These are phyloP conservation scores for Moxostoma hubbsi DNA, from an alignment of 2,797 vertebrate genomes.

Conservation along the genomic window DNA sequence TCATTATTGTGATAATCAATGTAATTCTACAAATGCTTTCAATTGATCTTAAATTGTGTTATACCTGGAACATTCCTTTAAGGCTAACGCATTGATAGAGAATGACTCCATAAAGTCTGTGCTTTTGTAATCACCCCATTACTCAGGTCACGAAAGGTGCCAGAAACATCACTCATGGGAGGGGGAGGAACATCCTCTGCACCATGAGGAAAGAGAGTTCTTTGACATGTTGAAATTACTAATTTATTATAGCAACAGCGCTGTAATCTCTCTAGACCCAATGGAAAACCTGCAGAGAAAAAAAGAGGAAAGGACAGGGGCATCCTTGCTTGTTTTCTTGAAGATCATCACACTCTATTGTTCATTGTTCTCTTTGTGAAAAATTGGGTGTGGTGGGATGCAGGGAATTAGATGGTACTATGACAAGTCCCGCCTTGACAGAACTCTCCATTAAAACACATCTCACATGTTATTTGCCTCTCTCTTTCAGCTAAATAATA, in stretches of 20 bases:
- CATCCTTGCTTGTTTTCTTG: not conserved
- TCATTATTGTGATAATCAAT: no score
- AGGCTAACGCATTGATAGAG: no score
- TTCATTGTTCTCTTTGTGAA: not conserved
- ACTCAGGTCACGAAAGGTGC: constrained; percentile 46
- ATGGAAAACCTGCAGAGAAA: not conserved
- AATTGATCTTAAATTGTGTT: no score
- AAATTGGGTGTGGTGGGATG: not conserved
- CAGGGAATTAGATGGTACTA: not conserved
- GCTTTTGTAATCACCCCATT: constrained; percentile 57
- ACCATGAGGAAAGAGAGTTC: not conserved
- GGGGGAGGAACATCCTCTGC: constrained; percentile 16
- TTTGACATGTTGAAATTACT: constrained; percentile 4
- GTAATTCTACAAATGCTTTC: no score
- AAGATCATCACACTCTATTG: not conserved
- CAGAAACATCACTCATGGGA: constrained; percentile 48
- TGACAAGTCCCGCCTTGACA: not conserved
- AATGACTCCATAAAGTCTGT: not conserved
- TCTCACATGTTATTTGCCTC: constrained; percentile 22
- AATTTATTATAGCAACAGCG: not conserved
- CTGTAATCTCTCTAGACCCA: constrained; percentile 5
- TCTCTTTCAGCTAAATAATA: constrained; percentile 16
- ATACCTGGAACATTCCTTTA: not conserved
- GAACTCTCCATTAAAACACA: constrained; percentile 6
- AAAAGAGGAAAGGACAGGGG: not conserved